Evolutionary conservation across 2,888 invertebrate species (phyloP).

Genomic region (Leucozona laternaria): DNA sequence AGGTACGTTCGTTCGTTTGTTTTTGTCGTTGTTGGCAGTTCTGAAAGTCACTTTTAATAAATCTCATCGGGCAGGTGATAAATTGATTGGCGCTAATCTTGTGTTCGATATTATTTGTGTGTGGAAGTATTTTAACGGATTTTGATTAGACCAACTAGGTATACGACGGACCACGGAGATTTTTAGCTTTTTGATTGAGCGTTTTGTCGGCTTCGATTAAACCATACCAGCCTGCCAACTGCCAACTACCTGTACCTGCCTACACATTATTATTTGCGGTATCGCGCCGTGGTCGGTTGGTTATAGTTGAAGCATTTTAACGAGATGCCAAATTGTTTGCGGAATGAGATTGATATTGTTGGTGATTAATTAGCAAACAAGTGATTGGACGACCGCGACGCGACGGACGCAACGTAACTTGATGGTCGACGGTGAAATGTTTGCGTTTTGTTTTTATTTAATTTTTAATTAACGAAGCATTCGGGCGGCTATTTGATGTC

Average conservation of each 20-base stretch:
- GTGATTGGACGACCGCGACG: constrained; percentile 7
- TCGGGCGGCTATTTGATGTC: constrained; percentile 27
- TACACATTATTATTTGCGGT: constrained; percentile 27
- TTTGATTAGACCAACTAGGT: constrained; percentile 53
- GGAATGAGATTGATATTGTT: constrained; percentile 67
- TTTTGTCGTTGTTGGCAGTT: background rate
- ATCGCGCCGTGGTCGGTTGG: background rate
- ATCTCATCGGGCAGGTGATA: constrained; percentile 67
- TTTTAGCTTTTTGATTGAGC: constrained; percentile 62
- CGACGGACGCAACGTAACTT: background rate
- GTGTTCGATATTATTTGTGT: constrained; percentile 52
- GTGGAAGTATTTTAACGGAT: constrained; percentile 56
- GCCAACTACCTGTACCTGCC: constrained; percentile 36
- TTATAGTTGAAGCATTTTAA: constrained; percentile 64
- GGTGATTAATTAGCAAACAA: constrained; percentile 65
- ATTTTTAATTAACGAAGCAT: constrained; percentile 57
- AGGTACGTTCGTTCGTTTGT: constrained; percentile 28
- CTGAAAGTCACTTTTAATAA: constrained; percentile 68
- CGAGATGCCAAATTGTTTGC: constrained; percentile 69
- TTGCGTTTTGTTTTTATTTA: constrained; percentile 13
- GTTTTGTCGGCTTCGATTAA: constrained; percentile 63
- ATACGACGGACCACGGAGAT: constrained; percentile 13
- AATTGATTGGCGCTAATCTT: constrained; percentile 75
- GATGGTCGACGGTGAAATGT: background rate
- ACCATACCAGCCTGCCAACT: background rate